These are phyloP conservation scores for Thalassaphorura encarpata DNA, from an alignment of 1,140 invertebrate genomes.

Conservation along the genomic window DNA sequence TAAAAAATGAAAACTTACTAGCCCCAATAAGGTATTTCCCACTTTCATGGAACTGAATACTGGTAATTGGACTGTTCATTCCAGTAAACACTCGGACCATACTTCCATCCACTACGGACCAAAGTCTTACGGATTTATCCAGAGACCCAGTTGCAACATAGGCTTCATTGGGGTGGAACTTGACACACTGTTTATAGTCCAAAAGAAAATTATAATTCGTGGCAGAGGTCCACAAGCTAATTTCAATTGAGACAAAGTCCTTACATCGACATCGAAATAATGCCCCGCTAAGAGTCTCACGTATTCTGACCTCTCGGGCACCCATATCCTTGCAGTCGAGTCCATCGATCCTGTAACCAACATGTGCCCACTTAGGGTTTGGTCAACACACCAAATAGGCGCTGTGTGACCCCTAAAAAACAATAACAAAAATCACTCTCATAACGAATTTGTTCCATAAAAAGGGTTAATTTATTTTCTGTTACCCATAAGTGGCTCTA, in stretches of 20 bases:
- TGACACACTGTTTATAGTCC: conserved; percentile 50
- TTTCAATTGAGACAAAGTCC: conserved; percentile 26
- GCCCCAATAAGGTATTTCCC: conserved; percentile 58
- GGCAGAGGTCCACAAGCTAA: background rate
- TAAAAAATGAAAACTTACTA: conserved; percentile 38
- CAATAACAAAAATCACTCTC: conserved; percentile 6
- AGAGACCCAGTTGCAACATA: conserved; percentile 68
- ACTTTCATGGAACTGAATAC: conserved; percentile 56
- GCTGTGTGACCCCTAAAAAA: conserved; percentile 34
- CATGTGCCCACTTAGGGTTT: conserved; percentile 19
- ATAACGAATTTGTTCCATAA: conserved; percentile 9
- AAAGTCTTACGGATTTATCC: conserved; percentile 64
- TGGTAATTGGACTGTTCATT: conserved; percentile 49
- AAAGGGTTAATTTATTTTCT: conserved; percentile 7
- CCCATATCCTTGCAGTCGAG: conserved; percentile 72
- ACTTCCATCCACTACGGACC: conserved; percentile 53
- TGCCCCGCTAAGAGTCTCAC: conserved; percentile 72
- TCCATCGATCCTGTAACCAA: conserved; percentile 63
- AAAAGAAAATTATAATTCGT: background rate
- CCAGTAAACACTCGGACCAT: conserved; percentile 50
- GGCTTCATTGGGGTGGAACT: conserved; percentile 70
- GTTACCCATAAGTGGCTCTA: conserved; percentile 56
- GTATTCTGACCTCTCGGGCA: conserved; percentile 64
- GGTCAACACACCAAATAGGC: conserved; percentile 34
- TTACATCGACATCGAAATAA: conserved; percentile 68